Conservation (phyloP, 2,113 vertebrate genomes). For the Forbesichthys papilliferus region DNA sequence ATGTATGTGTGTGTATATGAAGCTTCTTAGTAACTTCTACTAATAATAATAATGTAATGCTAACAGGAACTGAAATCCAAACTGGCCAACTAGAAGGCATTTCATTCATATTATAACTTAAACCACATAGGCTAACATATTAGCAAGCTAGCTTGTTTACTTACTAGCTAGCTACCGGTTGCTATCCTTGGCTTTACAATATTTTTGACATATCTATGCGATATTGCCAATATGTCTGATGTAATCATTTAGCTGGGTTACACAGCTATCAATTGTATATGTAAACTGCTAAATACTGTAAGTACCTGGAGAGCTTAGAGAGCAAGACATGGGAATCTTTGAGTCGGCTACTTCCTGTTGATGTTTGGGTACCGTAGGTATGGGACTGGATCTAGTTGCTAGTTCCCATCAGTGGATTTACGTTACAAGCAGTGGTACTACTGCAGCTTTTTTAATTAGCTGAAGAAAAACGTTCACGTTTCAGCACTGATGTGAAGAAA, state of each 20-base stretch:
- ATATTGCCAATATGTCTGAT: background rate
- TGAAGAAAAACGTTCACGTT: background rate
- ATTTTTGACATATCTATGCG: background rate
- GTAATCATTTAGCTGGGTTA: background rate
- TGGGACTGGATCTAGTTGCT: conserved; percentile 14
- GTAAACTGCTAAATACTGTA: background rate
- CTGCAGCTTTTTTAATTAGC: background rate
- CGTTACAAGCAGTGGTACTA: background rate
- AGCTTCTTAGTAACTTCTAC: too few relatives aligned
- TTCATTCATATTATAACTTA: background rate
- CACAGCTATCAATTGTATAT: background rate
- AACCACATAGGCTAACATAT: background rate
- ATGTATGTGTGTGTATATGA: too few relatives aligned
- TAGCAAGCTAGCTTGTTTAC: conserved; percentile 4
- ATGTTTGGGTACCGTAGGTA: conserved; percentile 49
- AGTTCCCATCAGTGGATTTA: conserved; percentile 11
- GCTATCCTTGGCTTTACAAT: background rate
- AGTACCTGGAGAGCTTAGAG: conserved; percentile 63
- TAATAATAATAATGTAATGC: too few relatives aligned
- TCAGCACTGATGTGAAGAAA: background rate
- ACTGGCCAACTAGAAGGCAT: background rate
- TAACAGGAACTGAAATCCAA: too few relatives aligned
- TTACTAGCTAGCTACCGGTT: conserved; percentile 5
- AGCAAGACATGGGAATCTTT: conserved; percentile 49
- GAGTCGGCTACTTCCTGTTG: conserved; percentile 64